Evolutionary conservation across 2,113 vertebrate genomes (phyloP).

Genomic region (Microcebus lehilahytsara): DNA sequence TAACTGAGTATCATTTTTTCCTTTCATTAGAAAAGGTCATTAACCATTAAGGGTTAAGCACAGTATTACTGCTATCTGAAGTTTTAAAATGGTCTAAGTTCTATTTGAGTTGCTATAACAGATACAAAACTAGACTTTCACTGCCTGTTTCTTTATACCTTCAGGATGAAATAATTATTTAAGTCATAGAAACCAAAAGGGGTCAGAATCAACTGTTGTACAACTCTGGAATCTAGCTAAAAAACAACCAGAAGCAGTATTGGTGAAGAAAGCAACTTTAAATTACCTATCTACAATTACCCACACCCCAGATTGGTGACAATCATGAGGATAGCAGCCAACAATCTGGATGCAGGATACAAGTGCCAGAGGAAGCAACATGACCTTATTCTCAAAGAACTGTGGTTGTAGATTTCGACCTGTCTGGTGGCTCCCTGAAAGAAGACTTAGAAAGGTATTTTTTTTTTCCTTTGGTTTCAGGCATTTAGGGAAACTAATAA

Average conservation of each 20-base stretch:
- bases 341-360: background rate
- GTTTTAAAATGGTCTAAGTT: background rate
- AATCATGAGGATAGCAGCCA: background rate
- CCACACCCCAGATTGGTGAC: background rate
- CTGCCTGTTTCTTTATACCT: background rate
- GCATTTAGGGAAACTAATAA: background rate
- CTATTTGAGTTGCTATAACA: background rate
- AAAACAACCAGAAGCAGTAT: background rate
- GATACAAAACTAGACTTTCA: background rate
- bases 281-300: background rate
- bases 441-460: background rate
- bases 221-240: background rate
- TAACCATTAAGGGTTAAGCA: background rate
- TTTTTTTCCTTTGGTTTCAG: background rate
- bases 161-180: background rate
- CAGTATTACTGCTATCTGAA: background rate
- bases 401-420: background rate
- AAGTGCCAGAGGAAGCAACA: background rate
- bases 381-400: background rate
- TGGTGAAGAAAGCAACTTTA: background rate
- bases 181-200: background rate
- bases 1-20: background rate
- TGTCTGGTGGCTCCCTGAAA: background rate
- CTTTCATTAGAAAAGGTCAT: slow-evolving; percentile 3
- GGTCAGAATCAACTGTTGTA: background rate